Conservation (phyloP, 64 coral and sea anemone genomes). For the Montipora sp. region DNA sequence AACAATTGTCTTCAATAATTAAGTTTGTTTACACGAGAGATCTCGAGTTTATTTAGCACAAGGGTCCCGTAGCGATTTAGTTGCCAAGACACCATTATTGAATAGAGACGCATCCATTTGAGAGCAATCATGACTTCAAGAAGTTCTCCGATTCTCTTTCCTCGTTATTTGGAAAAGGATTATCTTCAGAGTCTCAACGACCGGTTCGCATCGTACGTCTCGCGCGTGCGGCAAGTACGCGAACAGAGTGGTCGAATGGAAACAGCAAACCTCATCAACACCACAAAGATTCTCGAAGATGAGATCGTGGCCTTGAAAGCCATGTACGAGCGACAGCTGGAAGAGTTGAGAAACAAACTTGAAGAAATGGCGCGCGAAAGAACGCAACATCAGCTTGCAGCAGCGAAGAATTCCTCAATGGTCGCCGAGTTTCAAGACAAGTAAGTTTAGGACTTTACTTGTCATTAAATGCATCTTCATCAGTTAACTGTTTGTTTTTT, state of each 20-base stretch:
- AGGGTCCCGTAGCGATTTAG: conserved; percentile 1
- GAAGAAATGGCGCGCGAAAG: conserved; percentile 88
- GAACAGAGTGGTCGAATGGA: conserved; percentile 94
- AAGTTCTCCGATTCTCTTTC: conserved; percentile 70
- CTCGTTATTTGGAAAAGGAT: conserved; percentile 88
- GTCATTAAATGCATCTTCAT: background rate
- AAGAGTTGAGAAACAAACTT: conserved; percentile 87
- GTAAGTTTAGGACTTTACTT: conserved; percentile 56
- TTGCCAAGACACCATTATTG: conserved; percentile 5
- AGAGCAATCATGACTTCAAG: conserved; percentile 31
- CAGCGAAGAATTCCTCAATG: conserved; percentile 87
- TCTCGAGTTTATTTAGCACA: conserved; percentile 22
- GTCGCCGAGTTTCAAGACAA: conserved; percentile 91
- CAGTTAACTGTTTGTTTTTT: background rate
- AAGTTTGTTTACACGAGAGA: conserved; percentile 44
- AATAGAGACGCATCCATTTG: background rate
- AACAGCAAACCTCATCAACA: conserved; percentile 87
- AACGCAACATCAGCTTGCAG: conserved; percentile 87
- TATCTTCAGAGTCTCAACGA: conserved; percentile 93
- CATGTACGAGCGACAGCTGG: conserved; percentile 94
- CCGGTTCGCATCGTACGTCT: conserved; percentile 94
- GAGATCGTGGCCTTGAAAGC: conserved; percentile 88
- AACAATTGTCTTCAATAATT: conserved; percentile 74
- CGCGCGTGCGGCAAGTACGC: conserved; percentile 96
- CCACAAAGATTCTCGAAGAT: conserved; percentile 94